Conservation (phyloP, 1,140 invertebrate species). For the Cataglyphis hispanica region DNA sequence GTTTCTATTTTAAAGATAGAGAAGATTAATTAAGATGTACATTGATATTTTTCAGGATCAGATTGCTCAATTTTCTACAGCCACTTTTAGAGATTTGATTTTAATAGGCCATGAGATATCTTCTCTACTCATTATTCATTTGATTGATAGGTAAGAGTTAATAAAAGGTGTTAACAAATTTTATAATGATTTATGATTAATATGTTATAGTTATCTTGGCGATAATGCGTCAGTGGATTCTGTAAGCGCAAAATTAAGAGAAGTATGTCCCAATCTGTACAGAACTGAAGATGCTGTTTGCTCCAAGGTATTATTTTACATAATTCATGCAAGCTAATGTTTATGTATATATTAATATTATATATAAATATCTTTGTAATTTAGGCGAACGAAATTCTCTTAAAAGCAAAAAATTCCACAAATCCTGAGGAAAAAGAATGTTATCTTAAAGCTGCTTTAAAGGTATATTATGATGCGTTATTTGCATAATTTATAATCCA, state of each 20-base stretch:
- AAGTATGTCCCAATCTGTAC: conserved; percentile 97
- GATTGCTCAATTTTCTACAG: conserved; percentile 88
- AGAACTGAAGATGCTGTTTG: conserved; percentile 98
- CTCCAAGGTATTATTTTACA: conserved; percentile 90
- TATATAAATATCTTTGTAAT: conserved; percentile 15
- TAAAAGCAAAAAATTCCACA: conserved; percentile 91
- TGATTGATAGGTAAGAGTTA: conserved; percentile 89
- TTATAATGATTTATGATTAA: conserved; percentile 54
- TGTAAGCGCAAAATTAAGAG: conserved; percentile 95
- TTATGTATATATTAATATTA: conserved; percentile 8
- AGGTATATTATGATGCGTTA: conserved; percentile 70
- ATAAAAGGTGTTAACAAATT: neutral
- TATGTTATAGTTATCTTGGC: conserved; percentile 91
- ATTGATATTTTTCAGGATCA: conserved; percentile 86
- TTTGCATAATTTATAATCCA: neutral
- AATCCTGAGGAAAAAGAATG: conserved; percentile 91
- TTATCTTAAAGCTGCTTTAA: conserved; percentile 92
- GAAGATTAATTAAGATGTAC: conserved; percentile 3
- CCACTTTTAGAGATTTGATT: conserved; percentile 93
- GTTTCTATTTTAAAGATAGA: conserved; percentile 1
- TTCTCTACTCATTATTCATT: conserved; percentile 90
- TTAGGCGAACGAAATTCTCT: conserved; percentile 95
- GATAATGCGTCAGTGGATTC: conserved; percentile 98
- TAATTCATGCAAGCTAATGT: neutral
- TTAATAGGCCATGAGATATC: conserved; percentile 94